These are phyloP conservation scores for Oligia latruncula DNA, from an alignment of 2,888 invertebrate species.

Conservation along the genomic window DNA sequence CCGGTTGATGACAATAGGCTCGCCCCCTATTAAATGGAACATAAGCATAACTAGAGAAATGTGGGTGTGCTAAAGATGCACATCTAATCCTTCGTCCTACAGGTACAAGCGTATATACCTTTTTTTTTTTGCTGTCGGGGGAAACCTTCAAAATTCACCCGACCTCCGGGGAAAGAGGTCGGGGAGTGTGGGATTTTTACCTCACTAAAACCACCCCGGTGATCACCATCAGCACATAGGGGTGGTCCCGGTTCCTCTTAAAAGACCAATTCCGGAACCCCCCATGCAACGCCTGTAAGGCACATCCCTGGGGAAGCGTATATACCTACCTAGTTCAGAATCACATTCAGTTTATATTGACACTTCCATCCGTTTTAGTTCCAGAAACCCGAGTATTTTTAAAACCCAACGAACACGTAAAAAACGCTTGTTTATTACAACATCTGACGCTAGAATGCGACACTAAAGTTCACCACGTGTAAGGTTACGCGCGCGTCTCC, in stretches of 20 bases:
- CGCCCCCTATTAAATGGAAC: background rate
- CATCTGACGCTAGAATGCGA: background rate
- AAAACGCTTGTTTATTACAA: constrained; percentile 14
- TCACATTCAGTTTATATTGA: background rate
- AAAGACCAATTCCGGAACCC: too few species aligned
- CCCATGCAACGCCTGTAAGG: too few species aligned
- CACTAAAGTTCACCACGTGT: constrained; percentile 28
- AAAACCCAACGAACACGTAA: constrained; percentile 1
- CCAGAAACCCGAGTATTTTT: constrained; percentile 3
- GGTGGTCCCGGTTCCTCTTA: too few species aligned
- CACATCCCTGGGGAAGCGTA: too few species aligned
- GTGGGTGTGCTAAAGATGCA: background rate
- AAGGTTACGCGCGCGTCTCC: constrained; percentile 31
- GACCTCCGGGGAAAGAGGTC: too few species aligned
- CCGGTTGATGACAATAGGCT: background rate
- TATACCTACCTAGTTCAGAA: background rate
- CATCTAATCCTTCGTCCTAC: background rate
- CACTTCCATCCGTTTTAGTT: background rate
- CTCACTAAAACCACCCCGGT: too few species aligned
- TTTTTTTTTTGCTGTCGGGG: too few species aligned
- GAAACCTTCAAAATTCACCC: too few species aligned
- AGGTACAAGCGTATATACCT: too few species aligned
- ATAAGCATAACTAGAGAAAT: background rate
- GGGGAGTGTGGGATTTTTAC: too few species aligned
- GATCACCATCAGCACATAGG: too few species aligned